A percentile compares a stretch with the other conserved stretches of the same genome.
Evolutionary conservation across 2,888 invertebrate genomes (phyloP).

Genomic region (Philopedon plagiatum): DNA sequence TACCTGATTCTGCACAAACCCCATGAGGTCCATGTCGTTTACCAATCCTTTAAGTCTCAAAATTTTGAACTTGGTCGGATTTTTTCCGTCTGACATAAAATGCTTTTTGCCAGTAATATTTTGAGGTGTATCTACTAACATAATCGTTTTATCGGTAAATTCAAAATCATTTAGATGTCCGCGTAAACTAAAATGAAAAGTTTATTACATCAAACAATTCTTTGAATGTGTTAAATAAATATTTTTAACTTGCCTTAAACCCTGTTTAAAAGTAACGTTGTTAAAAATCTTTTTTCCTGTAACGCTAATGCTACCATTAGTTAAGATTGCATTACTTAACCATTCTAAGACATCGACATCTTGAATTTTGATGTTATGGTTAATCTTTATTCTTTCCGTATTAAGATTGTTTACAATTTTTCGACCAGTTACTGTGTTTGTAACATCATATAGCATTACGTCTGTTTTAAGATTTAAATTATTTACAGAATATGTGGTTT

Average conservation of each 20-base stretch:
- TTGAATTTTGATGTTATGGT: slow-evolving; percentile 64
- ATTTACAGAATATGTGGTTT: slow-evolving; percentile 68
- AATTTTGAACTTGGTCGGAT: slow-evolving; percentile 57
- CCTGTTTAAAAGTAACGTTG: slow-evolving; percentile 65
- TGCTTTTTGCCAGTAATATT: slow-evolving; percentile 65
- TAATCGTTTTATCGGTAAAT: slow-evolving; percentile 62
- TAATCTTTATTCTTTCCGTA: slow-evolving; percentile 65
- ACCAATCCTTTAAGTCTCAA: slow-evolving; percentile 61
- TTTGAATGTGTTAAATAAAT: too few species aligned
- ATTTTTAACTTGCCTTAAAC: slow-evolving; percentile 62
- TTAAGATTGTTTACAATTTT: slow-evolving; percentile 67
- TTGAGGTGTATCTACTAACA: slow-evolving; percentile 66
- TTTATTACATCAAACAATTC: background rate
- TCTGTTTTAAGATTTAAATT: slow-evolving; percentile 70
- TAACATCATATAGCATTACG: slow-evolving; percentile 68
- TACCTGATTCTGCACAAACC: slow-evolving; percentile 64
- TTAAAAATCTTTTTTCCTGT: slow-evolving; percentile 69
- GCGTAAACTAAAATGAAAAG: slow-evolving; percentile 58
- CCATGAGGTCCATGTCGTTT: slow-evolving; percentile 61
- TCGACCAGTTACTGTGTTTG: slow-evolving; percentile 68
- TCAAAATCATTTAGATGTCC: slow-evolving; percentile 62
- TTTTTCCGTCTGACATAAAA: slow-evolving; percentile 53
- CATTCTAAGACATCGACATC: slow-evolving; percentile 69
- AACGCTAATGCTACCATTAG: slow-evolving; percentile 66
- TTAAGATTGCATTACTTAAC: slow-evolving; percentile 68